Base-by-base conservation (phyloP, 1,140 invertebrate species). In the Ostrea edulis region DNA sequence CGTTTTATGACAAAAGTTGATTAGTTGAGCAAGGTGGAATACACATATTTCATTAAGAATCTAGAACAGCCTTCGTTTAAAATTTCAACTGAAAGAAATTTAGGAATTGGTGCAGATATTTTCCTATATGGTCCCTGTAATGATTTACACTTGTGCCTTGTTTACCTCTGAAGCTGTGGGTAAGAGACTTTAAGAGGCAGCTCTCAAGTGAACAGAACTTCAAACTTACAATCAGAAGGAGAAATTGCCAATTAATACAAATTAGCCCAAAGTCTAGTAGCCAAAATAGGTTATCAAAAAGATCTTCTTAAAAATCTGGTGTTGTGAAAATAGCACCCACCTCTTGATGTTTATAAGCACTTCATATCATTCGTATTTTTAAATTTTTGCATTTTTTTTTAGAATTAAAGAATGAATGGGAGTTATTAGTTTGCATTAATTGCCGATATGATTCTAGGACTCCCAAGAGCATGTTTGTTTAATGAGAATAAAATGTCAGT, bases 241-340 rank as follows among this genome's bases (percentile, higher is more conserved):
- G 68, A 77, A 77, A 77, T 77, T 77, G 68, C 68, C 68, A 77
- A 77, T 77, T 77, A 77, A 77, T 77, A 77, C 68, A 77, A 77
- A 77, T 77, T 77, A 77, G 68, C 68, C 35, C 29, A 77, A 77
- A 77, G 68, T 22, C 68, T 77, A 14, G 68, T 77, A 77, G 68
- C 68, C 68, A 77, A 77, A 77, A 77, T 77, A 77, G 68, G 68
- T 77, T 77, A 77, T 77, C 68, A 77, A 77, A 77, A 77, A 77
- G 68, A 77, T 77, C 68, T 77, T 35, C 25, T 35, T 4, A 77
- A 77, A 77, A 77, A 77, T 14, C 68, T 77, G 14, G 29, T 29
- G 68, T 77, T 77, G 29, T 29, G 68, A 77, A 77, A 77, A 77
- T 77, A 77, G 29, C 68, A 14, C 8, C 68, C 8, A 25, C 68